These are phyloP conservation scores for Moxostoma hubbsi DNA, from an alignment of 2,797 vertebrate species.

Conservation along the genomic window DNA sequence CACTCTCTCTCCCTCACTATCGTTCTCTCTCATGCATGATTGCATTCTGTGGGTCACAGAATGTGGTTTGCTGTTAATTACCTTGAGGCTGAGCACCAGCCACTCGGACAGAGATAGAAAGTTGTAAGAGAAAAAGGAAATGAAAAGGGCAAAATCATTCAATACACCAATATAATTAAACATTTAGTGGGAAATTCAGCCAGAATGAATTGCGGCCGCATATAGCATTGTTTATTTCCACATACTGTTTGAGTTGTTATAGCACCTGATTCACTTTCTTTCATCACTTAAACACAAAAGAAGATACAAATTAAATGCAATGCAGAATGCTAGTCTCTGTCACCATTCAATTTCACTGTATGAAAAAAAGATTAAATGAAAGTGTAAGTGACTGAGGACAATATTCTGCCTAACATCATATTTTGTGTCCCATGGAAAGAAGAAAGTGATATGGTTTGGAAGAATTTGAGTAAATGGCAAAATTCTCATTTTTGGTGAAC, in stretches of 20 bases:
- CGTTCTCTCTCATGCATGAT: slow-evolving; percentile 60
- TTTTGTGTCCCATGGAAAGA: neutral
- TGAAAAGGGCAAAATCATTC: neutral
- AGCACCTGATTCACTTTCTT: too few relatives aligned
- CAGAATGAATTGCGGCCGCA: too few relatives aligned
- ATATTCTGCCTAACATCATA: too few relatives aligned
- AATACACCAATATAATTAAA: slow-evolving; percentile 19
- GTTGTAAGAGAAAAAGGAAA: slow-evolving; percentile 7
- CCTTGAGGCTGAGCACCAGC: slow-evolving; percentile 49
- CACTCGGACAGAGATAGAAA: neutral
- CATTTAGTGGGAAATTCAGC: neutral
- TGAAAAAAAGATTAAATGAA: too few relatives aligned
- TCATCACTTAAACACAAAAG: too few relatives aligned
- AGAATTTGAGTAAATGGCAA: neutral
- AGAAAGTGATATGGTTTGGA: neutral
- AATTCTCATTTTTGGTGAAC: neutral
- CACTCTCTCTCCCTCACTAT: slow-evolving; percentile 22
- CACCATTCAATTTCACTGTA: too few relatives aligned
- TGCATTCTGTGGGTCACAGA: slow-evolving; percentile 68
- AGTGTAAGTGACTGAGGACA: too few relatives aligned
- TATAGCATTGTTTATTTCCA: too few relatives aligned
- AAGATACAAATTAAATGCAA: too few relatives aligned
- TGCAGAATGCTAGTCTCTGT: too few relatives aligned
- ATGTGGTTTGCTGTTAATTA: slow-evolving; percentile 74
- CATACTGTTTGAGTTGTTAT: too few relatives aligned